Evolutionary conservation across 2,888 invertebrate species (phyloP), one percentile per base, ranked within the genome.

Genomic region (Drosophila setosimentum): DNA sequence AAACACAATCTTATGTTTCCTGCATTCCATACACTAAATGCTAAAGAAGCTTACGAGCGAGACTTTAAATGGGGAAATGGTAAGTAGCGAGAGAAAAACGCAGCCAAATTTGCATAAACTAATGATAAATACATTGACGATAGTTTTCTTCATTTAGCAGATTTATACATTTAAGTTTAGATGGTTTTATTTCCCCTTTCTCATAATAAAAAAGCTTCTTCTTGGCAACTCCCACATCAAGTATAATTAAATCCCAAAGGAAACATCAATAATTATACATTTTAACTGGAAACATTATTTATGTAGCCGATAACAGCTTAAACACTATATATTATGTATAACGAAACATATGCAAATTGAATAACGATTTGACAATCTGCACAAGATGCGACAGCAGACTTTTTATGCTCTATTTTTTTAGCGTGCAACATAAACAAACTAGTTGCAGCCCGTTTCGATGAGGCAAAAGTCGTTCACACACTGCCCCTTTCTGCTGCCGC

Each of bases 391-490:
- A 33, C 29, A 37, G 27, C 35, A 45, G 30, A 42, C 62, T 51
- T 57, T 55, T 60, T 59, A 49, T 65, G 63, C 68, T 68, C 51
- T 60, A 48, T 51, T 54, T 51, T 24, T 54, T 21, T 27, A 18
- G 33, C 13, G 16, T 30, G 42, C 3, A 61, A 49, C 50, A 42
- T 73, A 45, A 67, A 59, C 64, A 59, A 74, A 64, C 67, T 57
- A 60, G 74, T 66, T 71, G 68, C 27, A 55, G 29, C 55, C 54
- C 13, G 58, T 11, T 58, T 61, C 40, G 50, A 30, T 48, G 63
- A 33, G 50, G 49, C 42, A 50, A 58, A 58, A 21, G 61, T 27
- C 58, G 62, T 62, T 62, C 51, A 68, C 63, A 59, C 64, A 27
- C 35, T 40, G 37, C 24, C 24, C n/a, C 42, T n/a, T 6, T 18